Evolutionary conservation across 2,888 invertebrate genomes (phyloP), one percentile per base, ranked within the genome.

Genomic region (Chesias legatella): DNA sequence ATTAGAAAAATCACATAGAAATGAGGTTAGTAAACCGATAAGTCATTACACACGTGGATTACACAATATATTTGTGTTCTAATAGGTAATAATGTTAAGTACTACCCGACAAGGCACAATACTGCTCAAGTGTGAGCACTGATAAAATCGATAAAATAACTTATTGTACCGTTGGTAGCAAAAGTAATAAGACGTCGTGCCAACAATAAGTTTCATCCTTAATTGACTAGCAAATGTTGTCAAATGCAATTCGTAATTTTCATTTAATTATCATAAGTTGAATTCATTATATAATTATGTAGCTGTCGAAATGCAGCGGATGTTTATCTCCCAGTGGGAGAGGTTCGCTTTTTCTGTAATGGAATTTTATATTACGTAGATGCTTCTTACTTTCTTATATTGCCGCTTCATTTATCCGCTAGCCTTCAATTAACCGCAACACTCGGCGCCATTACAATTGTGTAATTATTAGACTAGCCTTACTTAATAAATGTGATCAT

Each of bases 401-500:
- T n/a, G n/a, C n/a, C n/a, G n/a, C n/a, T n/a, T n/a, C n/a, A 17
- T 17, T 2, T 5, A 5, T 17, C 13, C 13, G 13, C 13, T 17
- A 17, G 13, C 3, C 5, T 17, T 3, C 13, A 17, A 17, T 17
- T 2, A 17, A 17, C 13, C 5, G 13, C n/a, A n/a, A n/a, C 24
- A 26, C 10, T 28, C 46, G 32, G 37, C 44, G 44, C 33, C 33
- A 43, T 43, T 44, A 45, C 48, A 49, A 49, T 44, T 61, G 58
- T 60, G 63, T 68, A 38, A 30, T n/a, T n/a, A 17, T 29, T 38
- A 27, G 28, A 31, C 21, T 39, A 35, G 25, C 26, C 62, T 63
- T 69, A 73, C 67, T 68, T 73, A 71, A 72, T 65, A 67, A 45
- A 63, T 76, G 74, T 79, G 72, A 78, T 75, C 60, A 59, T 63